Percentiles rank a stretch among this genome's conserved stretches.
These are phyloP conservation scores for Tetheella fluctuosa DNA, from an alignment of 2,888 invertebrate species.

Conservation along the genomic window DNA sequence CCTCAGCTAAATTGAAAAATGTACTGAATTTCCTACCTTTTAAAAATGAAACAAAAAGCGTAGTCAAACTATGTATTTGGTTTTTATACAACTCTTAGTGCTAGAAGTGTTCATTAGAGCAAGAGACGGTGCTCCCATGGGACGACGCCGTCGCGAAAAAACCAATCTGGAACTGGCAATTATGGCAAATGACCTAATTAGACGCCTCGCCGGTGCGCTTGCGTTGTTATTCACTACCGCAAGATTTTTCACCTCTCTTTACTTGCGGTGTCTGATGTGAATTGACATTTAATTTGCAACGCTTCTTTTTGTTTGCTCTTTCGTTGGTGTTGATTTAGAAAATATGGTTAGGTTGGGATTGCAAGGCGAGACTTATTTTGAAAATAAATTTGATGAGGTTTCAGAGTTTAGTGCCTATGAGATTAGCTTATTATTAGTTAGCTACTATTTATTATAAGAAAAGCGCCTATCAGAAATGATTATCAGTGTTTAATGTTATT, in stretches of 20 bases:
- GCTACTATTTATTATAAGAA: too few species aligned
- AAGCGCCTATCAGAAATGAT: background rate
- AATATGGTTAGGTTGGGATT: background rate
- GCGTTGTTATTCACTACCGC: slow-evolving; percentile 45
- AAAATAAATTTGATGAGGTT: too few species aligned
- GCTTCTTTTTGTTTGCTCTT: slow-evolving; percentile 16
- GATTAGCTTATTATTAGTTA: background rate
- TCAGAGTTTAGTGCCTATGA: too few species aligned
- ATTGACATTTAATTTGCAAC: slow-evolving; percentile 59
- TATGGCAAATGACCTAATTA: slow-evolving; percentile 80
- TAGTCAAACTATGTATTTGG: slow-evolving; percentile 35
- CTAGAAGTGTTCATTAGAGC: slow-evolving; percentile 73
- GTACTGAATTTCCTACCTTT: too few species aligned
- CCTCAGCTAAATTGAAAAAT: too few species aligned
- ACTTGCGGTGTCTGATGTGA: slow-evolving; percentile 57
- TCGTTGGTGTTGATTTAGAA: background rate
- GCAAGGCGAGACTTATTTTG: too few species aligned
- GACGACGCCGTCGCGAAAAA: slow-evolving; percentile 78
- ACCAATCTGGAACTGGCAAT: slow-evolving; percentile 79
- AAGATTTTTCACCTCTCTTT: slow-evolving; percentile 63
- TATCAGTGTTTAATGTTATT: background rate
- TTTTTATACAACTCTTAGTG: slow-evolving; percentile 46
- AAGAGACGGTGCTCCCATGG: slow-evolving; percentile 63
- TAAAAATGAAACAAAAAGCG: slow-evolving; percentile 18
- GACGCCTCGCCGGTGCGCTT: slow-evolving; percentile 45